Evolutionary conservation across 2,113 vertebrate species (phyloP).

Genomic region (Bombycilla garrulus): DNA sequence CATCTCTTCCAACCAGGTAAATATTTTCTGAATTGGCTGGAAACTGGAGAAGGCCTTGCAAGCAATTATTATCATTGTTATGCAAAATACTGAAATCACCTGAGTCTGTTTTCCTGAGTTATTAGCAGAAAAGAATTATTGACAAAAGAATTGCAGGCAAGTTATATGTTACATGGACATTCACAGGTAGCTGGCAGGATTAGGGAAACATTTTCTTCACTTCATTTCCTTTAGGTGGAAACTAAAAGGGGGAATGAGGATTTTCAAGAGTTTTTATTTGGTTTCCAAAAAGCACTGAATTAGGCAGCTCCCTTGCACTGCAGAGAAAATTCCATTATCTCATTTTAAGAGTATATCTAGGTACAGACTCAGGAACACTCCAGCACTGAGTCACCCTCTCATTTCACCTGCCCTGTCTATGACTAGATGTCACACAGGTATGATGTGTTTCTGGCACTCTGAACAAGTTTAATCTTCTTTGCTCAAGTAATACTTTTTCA

Average conservation of each 20-base stretch:
- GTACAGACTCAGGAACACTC: neutral
- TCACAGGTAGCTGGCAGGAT: neutral
- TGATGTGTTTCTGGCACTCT: neutral
- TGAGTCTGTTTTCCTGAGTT: neutral
- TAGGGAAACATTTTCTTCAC: neutral
- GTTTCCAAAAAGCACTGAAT: neutral
- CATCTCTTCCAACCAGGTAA: neutral
- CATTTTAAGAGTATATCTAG: neutral
- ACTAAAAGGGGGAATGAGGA: neutral
- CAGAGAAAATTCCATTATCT: neutral
- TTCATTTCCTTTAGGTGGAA: neutral
- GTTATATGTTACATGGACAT: neutral
- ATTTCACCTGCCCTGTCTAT: neutral
- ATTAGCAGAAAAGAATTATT: neutral
- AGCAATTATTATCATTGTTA: neutral
- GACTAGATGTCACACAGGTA: neutral
- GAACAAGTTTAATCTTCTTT: neutral
- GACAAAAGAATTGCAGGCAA: neutral
- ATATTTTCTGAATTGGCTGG: neutral
- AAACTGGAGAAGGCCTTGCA: neutral
- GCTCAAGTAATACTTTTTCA: neutral
- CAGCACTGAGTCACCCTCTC: neutral
- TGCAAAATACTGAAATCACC: neutral
- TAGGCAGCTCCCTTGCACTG: neutral
- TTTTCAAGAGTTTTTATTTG: neutral